Base-by-base conservation (phyloP, 2,888 invertebrate genomes). In the Drosophila prostipennis region DNA sequence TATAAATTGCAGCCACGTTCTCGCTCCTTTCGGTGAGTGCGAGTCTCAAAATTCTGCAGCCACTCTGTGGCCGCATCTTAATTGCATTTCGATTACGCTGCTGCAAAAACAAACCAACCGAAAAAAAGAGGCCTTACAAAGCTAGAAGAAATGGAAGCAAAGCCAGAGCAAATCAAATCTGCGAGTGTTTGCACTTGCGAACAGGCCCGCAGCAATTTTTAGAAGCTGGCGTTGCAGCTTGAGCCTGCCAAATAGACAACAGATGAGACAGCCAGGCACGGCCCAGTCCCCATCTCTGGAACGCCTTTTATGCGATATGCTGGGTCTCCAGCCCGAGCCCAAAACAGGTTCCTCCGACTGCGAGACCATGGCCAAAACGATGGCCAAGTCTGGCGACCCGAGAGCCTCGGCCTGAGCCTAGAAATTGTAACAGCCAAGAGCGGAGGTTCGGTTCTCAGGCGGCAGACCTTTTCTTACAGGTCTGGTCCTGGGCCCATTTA, bases 21-120 rank as follows among this genome's bases (percentile, higher is more conserved):
- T 61, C 54, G 60, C 78, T 64, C 55, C 79, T 68, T 42, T 42
- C 56, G 36, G 10, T 51, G 55, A 56, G 39, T 54, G 67, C 48
- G 46, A 63, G 52, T 64, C 52, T 51, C 29, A 65, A 65, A 73
- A 51, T 61, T 55, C 46, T 49, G 32, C 63, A 74, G 54, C 75
- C 75, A 78, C 57, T 69, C 54, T n/a, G 19, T 51, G 6, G 57
- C 57, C 69, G 69, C 78, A 77, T 72, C 83, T 85, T 85, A 85
- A 85, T 85, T 85, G 84, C 84, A 89, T 89, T 85, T 84, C 84
- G 84, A 84, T 84, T 84, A 85, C 73, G 74, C 72, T 72, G 52
- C 39, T 40, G 42, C 16, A 55, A 48, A 53, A 52, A 57, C 70
- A 63, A 54, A 53, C 53, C 65, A 16, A 72, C 26, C 52, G 10